Conservation (phyloP, 2,888 invertebrate species). For the Listrodromus nycthemerus region DNA sequence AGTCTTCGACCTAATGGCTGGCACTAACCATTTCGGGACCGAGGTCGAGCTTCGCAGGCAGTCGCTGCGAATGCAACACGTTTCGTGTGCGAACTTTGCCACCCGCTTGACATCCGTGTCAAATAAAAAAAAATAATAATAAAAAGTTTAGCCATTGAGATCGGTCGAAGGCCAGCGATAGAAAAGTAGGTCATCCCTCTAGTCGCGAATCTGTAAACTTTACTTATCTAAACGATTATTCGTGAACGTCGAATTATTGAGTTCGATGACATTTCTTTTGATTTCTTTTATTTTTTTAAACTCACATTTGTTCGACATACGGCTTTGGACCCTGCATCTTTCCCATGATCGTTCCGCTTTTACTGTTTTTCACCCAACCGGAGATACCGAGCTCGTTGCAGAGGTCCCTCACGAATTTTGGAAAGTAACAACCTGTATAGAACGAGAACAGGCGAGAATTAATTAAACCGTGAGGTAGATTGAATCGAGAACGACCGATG, state of each 20-base stretch:
- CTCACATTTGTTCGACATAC: slow-evolving; percentile 94
- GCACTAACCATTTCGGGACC: slow-evolving; percentile 64
- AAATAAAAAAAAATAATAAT: not conserved
- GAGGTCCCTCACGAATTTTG: slow-evolving; percentile 94
- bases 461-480: not conserved
- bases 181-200: no score
- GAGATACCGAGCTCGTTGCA: slow-evolving; percentile 90
- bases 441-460: not conserved
- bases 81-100: not conserved
- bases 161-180: no score
- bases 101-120: not conserved
- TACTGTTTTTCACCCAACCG: slow-evolving; percentile 97
- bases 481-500: not conserved
- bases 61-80: slow-evolving; percentile 44
- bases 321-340: slow-evolving; percentile 94
- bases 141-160: not conserved
- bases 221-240: not conserved
- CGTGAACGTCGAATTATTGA: not conserved
- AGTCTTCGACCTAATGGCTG: slow-evolving; percentile 76
- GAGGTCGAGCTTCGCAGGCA: slow-evolving; percentile 59
- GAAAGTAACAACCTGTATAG: slow-evolving; percentile 92
- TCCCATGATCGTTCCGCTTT: slow-evolving; percentile 94
- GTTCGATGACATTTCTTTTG: not conserved
- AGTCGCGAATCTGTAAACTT: no score
- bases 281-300: slow-evolving; percentile 70